A percentile compares a stretch with the other conserved stretches of the same genome.
phyloP scores from a whole-genome alignment of 2,113 vertebrate species.

The Myotis yumanensis region DNA sequence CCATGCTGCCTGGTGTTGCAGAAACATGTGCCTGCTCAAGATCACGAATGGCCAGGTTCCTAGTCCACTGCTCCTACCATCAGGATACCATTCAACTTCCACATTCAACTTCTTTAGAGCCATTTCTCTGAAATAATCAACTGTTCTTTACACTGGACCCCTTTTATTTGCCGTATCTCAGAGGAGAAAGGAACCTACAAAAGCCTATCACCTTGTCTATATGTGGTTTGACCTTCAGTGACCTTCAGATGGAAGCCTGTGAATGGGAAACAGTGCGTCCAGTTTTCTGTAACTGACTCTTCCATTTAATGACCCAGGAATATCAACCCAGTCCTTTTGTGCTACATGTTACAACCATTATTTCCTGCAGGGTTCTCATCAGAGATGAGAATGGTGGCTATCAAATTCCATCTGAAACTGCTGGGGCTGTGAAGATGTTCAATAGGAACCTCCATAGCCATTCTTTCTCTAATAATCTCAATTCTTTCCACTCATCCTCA shows the following conservation, averaged over 20 bases:
- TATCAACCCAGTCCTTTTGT: too few relatives aligned
- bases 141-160: not conserved
- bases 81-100: not conserved
- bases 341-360: fast-evolving
- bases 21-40: not conserved
- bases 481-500: not conserved
- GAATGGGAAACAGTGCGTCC: not conserved
- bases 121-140: not conserved
- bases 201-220: not conserved
- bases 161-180: not conserved
- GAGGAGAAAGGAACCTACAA: not conserved
- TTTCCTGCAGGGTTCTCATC: not conserved
- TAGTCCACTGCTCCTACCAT: not conserved
- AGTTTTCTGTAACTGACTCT: not conserved
- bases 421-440: not conserved
- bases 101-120: not conserved
- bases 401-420: not conserved
- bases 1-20: not conserved
- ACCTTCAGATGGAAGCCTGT: not conserved
- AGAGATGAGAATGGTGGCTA: not conserved
- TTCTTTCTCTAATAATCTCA: not conserved
- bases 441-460: not conserved
- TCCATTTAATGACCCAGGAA: not conserved
- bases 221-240: not conserved
- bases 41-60: too few relatives aligned